Evolutionary conservation across 2,113 vertebrate species (phyloP).

Genomic region (Rissa tridactyla): DNA sequence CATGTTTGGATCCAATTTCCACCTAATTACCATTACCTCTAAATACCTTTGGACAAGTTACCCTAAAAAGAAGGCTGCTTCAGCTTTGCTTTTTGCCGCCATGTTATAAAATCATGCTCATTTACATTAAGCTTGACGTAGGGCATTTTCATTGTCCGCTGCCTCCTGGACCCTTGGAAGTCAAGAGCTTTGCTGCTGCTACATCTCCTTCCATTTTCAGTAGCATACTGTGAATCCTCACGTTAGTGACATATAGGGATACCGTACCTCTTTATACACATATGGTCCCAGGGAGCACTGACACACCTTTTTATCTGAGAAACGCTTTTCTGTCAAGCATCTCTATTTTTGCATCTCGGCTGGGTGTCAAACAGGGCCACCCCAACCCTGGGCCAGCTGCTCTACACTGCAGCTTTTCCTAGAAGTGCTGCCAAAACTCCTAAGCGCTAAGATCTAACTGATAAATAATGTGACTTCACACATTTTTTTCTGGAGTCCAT

Average conservation of each 20-base stretch:
- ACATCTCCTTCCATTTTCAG: neutral
- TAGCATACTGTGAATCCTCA: neutral
- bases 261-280: neutral
- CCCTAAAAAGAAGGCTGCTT: neutral
- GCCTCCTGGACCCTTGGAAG: neutral
- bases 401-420: neutral
- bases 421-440: neutral
- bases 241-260: neutral
- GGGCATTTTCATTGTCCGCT: neutral
- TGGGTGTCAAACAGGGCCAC: neutral
- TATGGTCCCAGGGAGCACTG: neutral
- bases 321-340: neutral
- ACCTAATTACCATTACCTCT: neutral
- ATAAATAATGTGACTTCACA: neutral
- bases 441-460: neutral
- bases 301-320: neutral
- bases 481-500: neutral
- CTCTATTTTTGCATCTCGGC: neutral
- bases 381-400: neutral
- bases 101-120: neutral
- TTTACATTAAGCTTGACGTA: neutral
- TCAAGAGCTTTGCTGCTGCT: neutral
- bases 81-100: neutral
- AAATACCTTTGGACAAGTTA: neutral
- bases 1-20: neutral